Evolutionary conservation across 1,140 invertebrate genomes (phyloP), one percentile per base, ranked within the genome.

Genomic region (Eufriesea mexicana): DNA sequence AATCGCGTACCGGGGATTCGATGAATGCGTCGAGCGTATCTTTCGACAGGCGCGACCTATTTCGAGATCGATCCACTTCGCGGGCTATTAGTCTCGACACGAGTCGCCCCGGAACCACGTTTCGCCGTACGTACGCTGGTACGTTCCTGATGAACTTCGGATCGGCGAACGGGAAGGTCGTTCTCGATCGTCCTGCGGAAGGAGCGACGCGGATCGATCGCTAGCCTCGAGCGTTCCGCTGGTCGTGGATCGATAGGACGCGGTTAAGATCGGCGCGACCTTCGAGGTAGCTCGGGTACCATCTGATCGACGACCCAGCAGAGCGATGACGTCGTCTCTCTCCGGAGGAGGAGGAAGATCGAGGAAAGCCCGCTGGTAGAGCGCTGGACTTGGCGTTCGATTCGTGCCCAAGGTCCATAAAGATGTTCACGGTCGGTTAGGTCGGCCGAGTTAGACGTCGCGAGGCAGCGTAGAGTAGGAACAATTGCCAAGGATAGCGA

Each of bases 401-500:
- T 86, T 75, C 14, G 54, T 57, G 62, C 74, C 71, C 81, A 84
- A 86, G 84, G 84, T 71, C 45, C 66, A 2, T 47, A 20, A 66
- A 35, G 71, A 79, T 72, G 76, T 86, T 85, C 84, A 83, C 74
- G 80, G 84, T 54, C 84, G 75, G 54, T 25, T 71, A 59, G 23
- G 62, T 42, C 25, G 45, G 62, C 6, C 10, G 18, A 18, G 16
- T 14, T n/a, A 25, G 35, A 47, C 20, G 49, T 42, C 25, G 57
- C 4, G 10, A 49, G 9, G 25, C 28, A 28, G 23, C 42, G 14
- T 25, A 35, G 10, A 5, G 0, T 20, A 5, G 10, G 20, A 59
- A 51, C 49, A 70, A 83, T 70, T 78, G 81, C 55, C 81, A 83
- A 83, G 81, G 79, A 85, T 82, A 82, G 84, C 77, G 84, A 85